Percentiles rank a stretch among this genome's conserved stretches.
phyloP scores from a whole-genome alignment of 2,888 invertebrate species.

The Biston stratarius region DNA sequence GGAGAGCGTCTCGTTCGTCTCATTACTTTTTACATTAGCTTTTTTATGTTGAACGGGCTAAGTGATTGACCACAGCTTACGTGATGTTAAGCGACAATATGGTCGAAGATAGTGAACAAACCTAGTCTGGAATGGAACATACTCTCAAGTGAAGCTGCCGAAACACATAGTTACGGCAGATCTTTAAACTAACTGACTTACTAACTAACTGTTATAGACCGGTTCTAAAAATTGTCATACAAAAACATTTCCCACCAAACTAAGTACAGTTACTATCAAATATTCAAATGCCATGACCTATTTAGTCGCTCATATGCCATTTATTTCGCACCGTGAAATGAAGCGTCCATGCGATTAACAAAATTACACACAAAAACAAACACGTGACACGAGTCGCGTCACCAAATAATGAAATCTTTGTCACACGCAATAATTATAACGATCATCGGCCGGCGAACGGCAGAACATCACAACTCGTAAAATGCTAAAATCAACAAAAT shows the following conservation, averaged over 20 bases:
- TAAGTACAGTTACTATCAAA: background rate
- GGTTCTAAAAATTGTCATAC: background rate
- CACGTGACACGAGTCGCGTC: slow-evolving; percentile 45
- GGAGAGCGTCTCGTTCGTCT: no score
- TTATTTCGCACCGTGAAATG: slow-evolving; percentile 29
- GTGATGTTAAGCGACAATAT: no score
- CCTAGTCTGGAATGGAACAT: no score
- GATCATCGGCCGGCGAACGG: slow-evolving; percentile 49
- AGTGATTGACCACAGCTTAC: no score
- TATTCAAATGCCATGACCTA: slow-evolving; percentile 15
- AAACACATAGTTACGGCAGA: no score
- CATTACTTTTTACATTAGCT: no score
- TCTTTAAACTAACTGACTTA: no score
- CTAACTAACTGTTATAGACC: background rate
- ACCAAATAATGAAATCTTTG: slow-evolving; percentile 34
- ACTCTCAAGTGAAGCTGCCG: no score
- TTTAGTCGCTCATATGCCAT: slow-evolving; percentile 6
- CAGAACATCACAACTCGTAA: slow-evolving; percentile 64
- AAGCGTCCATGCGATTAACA: slow-evolving; percentile 25
- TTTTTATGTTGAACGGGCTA: no score
- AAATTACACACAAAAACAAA: slow-evolving; percentile 48
- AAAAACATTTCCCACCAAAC: slow-evolving; percentile 23
- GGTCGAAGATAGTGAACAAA: no score
- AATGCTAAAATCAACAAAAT: slow-evolving; percentile 73
- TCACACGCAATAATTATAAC: slow-evolving; percentile 69